These are phyloP conservation scores for Aepyceros melampus DNA, from an alignment of 2,113 vertebrate genomes.

Conservation along the genomic window DNA sequence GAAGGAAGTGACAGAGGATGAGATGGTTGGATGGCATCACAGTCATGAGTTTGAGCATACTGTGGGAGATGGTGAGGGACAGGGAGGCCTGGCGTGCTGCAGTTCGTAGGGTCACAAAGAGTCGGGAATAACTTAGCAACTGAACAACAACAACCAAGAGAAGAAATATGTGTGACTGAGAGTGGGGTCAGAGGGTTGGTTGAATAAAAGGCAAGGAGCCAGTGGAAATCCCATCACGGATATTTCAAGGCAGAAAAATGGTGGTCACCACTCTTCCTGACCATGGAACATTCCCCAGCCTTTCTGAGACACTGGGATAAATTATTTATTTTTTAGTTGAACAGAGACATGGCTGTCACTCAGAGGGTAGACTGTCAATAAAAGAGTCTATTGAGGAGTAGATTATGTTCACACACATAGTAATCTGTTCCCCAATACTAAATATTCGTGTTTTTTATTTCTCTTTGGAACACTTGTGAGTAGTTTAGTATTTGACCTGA, in stretches of 20 bases:
- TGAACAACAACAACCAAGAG: not conserved
- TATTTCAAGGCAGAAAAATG: not conserved
- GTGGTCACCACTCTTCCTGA: not conserved
- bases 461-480: not conserved
- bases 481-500: not conserved
- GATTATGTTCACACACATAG: not conserved
- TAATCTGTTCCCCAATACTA: not conserved
- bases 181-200: not conserved
- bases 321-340: not conserved
- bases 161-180: not conserved
- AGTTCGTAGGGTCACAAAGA: not conserved
- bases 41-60: not conserved
- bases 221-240: not conserved
- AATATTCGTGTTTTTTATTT: not conserved
- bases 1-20: not conserved
- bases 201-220: not conserved
- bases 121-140: not conserved
- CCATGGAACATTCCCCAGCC: not conserved
- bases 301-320: not conserved
- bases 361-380: not conserved
- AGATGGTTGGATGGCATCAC: not conserved
- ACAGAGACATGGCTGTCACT: not conserved
- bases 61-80: not conserved
- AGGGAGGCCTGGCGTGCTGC: not conserved
- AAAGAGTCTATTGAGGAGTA: not conserved